Percentiles rank a stretch among this genome's conserved stretches.
phyloP scores from a whole-genome alignment of 1,140 invertebrate species.

The Rhyacophila brunnea region DNA sequence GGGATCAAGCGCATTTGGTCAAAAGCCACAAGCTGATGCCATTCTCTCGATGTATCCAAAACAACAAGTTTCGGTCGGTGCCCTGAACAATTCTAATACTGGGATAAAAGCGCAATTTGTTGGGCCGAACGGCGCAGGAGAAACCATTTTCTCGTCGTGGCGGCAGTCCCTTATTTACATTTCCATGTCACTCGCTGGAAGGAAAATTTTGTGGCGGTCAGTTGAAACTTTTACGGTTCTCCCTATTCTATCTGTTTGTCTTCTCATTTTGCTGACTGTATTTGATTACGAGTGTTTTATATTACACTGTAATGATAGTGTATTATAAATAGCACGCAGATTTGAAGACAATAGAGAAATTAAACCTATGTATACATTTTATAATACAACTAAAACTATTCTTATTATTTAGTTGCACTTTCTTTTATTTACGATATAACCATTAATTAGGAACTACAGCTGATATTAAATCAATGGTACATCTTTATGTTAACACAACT shows the following conservation, averaged over 20 bases:
- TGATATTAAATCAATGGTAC: too few species aligned
- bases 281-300: too few species aligned
- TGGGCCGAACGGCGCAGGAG: neutral
- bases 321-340: too few species aligned
- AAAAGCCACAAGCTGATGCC: conserved; percentile 26
- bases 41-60: conserved; percentile 5
- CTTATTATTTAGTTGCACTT: too few species aligned
- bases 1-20: conserved; percentile 25
- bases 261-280: neutral
- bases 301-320: too few species aligned
- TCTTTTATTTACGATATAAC: too few species aligned
- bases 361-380: too few species aligned
- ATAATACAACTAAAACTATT: too few species aligned
- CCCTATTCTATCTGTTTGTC: neutral
- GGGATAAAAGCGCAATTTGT: conserved; percentile 2
- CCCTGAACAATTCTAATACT: neutral
- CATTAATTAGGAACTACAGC: too few species aligned
- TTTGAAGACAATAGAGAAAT: too few species aligned
- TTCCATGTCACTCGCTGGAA: conserved; percentile 21
- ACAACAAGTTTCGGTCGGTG: conserved; percentile 1
- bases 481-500: too few species aligned
- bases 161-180: conserved; percentile 33
- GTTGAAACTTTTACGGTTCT: neutral
- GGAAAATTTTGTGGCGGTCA: conserved; percentile 13
- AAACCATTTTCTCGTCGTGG: neutral